Conservation (phyloP, 2,797 vertebrate genomes). For the Acanthornis magna region DNA sequence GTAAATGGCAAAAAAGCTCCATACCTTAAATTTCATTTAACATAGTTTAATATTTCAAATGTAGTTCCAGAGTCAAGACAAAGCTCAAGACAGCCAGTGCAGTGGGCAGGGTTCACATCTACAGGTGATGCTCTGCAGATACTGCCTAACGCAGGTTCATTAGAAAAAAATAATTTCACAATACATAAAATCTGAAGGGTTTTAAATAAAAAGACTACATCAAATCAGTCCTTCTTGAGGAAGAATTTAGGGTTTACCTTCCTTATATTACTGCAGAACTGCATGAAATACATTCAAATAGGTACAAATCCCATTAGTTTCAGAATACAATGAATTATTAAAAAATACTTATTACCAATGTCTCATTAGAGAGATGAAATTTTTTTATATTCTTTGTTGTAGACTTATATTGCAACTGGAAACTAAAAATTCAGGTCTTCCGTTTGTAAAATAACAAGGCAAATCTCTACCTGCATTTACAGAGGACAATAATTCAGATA, state of each 20-base stretch:
- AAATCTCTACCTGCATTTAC: not conserved
- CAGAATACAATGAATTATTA: not conserved
- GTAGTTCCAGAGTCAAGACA: not conserved
- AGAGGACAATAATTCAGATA: not conserved
- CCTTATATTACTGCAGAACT: not conserved
- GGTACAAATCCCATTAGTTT: not conserved
- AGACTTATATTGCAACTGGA: not conserved
- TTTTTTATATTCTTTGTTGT: not conserved
- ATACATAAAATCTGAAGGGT: not conserved
- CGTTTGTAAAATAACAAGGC: not conserved
- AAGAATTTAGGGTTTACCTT: not conserved
- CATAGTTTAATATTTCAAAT: not conserved
- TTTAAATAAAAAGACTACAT: not conserved
- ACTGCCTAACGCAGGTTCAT: not conserved
- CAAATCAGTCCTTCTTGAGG: not conserved
- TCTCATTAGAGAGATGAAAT: not conserved
- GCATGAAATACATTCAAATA: not conserved
- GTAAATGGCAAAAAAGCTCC: not conserved
- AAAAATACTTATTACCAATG: not conserved
- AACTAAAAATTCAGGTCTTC: not conserved
- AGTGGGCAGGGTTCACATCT: not conserved
- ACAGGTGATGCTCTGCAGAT: not conserved
- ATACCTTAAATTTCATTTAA: not conserved
- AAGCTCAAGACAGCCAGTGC: not conserved
- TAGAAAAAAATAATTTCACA: not conserved